Evolutionary conservation across 2,113 vertebrate species (phyloP).

Genomic region (Martes martes): DNA sequence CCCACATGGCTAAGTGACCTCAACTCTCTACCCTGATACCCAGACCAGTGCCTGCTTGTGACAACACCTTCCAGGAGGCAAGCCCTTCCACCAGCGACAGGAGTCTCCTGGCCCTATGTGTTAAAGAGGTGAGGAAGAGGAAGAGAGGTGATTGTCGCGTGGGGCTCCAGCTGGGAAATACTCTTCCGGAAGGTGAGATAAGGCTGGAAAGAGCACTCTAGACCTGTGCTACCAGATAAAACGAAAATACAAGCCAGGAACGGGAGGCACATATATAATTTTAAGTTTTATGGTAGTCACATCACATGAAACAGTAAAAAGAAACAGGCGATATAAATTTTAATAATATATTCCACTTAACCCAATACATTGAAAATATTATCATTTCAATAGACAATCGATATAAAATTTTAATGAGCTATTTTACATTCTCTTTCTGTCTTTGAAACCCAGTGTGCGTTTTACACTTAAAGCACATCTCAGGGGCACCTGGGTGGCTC

Average conservation of each 20-base stretch:
- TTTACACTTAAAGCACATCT: not conserved
- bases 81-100: not conserved
- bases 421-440: not conserved
- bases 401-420: not conserved
- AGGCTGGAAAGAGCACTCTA: not conserved
- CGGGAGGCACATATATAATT: not conserved
- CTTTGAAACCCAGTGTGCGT: not conserved
- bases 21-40: not conserved
- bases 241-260: not conserved
- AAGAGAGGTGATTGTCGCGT: not conserved
- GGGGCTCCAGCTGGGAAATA: not conserved
- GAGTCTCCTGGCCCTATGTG: not conserved
- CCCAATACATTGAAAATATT: not conserved
- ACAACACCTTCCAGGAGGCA: not conserved
- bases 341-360: not conserved
- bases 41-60: not conserved
- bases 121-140: not conserved
- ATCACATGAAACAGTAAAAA: not conserved
- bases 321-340: not conserved
- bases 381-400: not conserved
- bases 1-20: not conserved
- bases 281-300: not conserved
- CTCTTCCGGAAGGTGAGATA: not conserved
- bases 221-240: fast-evolving
- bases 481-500: not conserved